Evolutionary conservation across 37 sponge, comb jelly and placozoan genomes (phyloP), one percentile per base, ranked within the genome.

Genomic region (Theonella swinhoei): DNA sequence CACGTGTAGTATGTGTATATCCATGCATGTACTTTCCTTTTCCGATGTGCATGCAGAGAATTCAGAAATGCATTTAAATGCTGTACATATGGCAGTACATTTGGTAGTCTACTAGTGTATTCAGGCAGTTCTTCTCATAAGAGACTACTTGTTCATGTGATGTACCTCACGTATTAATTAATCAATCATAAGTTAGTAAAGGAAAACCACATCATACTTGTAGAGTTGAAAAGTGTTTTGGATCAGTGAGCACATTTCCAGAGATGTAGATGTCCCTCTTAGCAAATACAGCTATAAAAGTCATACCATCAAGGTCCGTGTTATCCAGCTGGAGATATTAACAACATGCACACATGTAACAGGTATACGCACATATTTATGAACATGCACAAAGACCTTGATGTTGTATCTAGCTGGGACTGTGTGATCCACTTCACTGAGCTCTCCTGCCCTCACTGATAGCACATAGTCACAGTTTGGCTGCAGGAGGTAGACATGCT

Each of bases 221-320:
- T 24, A 87, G 66, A 14, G 81, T 60, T 1, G 36, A 26, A 2
- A 87, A 58, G 73, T 81, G 47, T 66, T 79, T 68, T 9, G 64
- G 41, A 28, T 89, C 83, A 22, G 84, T 78, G 23, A 83, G 5
- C 3, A 89, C 79, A 37, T 84, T 89, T 0, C 89, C 89, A n/a
- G 89, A 66, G 23, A 89, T 76, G 64, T 34, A 39, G 20, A 89
- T 31, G 2, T 22, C 39, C 20, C 34, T 42, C 47, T 36, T 26
- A 14, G 59, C 25, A n/a, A 38, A 60, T 29, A 89, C 25, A 0
- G 65, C 84, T 1, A 83, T 43, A 42, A 90, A 84, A 22, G 74
- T 62, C 23, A 80, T 70, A 32, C 61, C 81, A 8, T 32, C 65
- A 1, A 90, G 40, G 39, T 90, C 86, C 62, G 25, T 74, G 17